Percentiles rank a stretch among this genome's conserved stretches.
Evolutionary conservation across 2,888 invertebrate genomes (phyloP).

Genomic region (Colostygia pectinataria): DNA sequence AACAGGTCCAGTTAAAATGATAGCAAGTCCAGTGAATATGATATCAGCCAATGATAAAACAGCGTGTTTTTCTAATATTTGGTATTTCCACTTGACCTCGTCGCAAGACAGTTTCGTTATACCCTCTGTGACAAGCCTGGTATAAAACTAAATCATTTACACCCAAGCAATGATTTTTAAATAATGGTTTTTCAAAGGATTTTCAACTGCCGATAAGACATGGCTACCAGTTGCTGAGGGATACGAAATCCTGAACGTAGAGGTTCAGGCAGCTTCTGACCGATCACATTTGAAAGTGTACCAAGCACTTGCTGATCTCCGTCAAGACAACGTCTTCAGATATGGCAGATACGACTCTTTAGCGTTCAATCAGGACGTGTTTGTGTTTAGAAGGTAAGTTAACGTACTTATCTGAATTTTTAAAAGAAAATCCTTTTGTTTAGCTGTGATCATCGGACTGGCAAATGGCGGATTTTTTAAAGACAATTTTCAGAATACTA

Average conservation of each 20-base stretch:
- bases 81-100: too few species aligned
- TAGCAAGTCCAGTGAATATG: too few species aligned
- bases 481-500: too few species aligned
- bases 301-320: conserved; percentile 78
- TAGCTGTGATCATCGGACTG: neutral
- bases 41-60: too few species aligned
- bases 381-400: conserved; percentile 79
- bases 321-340: conserved; percentile 77
- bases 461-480: too few species aligned
- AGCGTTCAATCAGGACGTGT: conserved; percentile 78
- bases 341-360: conserved; percentile 79
- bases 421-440: too few species aligned
- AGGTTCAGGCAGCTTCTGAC: conserved; percentile 67
- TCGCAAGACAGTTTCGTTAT: too few species aligned
- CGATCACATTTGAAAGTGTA: conserved; percentile 86
- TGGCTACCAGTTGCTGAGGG: conserved; percentile 87
- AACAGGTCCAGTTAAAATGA: too few species aligned
- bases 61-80: too few species aligned
- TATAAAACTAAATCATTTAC: too few species aligned
- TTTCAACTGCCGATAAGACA: conserved; percentile 80
- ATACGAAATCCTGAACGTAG: conserved; percentile 83
- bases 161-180: neutral
- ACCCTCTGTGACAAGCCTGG: too few species aligned
- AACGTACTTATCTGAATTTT: neutral
- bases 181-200: conserved; percentile 66